Percentiles rank a stretch among this genome's conserved stretches.
phyloP scores from a whole-genome alignment of 2,797 vertebrate species.

The Pangasius djambal region DNA sequence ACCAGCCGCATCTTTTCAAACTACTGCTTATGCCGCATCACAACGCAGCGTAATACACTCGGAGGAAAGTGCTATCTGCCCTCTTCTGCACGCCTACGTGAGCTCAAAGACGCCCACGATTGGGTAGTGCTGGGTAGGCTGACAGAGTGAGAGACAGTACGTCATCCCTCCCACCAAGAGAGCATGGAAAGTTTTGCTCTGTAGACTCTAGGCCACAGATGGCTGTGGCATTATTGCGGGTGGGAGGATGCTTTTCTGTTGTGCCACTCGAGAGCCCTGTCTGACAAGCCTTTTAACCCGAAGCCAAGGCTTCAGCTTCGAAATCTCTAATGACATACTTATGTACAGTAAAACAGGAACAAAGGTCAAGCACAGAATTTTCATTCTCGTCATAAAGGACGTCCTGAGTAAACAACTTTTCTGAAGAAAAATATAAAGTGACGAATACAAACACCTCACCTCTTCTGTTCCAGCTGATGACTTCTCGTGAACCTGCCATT shows the following conservation, averaged over 20 bases:
- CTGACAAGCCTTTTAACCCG: neutral
- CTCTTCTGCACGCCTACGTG: too few species aligned
- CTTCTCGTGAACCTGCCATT: neutral
- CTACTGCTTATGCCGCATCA: neutral
- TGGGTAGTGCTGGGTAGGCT: neutral
- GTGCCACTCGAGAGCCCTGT: neutral
- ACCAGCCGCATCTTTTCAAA: neutral
- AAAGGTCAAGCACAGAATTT: neutral
- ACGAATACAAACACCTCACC: neutral
- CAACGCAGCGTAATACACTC: too few species aligned
- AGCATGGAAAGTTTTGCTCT: too few species aligned
- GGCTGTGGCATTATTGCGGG: too few species aligned
- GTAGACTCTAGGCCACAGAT: too few species aligned
- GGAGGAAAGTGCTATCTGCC: too few species aligned
- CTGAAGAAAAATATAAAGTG: neutral
- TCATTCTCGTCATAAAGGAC: neutral
- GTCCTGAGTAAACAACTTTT: neutral
- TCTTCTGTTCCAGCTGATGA: neutral
- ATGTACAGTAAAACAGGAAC: neutral
- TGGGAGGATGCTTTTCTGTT: neutral
- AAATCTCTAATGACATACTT: neutral
- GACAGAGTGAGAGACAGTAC: neutral
- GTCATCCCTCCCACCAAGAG: too few species aligned
- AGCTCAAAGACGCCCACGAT: neutral
- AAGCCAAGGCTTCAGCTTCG: neutral